Evolutionary conservation across 2,113 vertebrate species (phyloP), one percentile per base, ranked within the genome.

Genomic region (Sakesphorus luctuosus): DNA sequence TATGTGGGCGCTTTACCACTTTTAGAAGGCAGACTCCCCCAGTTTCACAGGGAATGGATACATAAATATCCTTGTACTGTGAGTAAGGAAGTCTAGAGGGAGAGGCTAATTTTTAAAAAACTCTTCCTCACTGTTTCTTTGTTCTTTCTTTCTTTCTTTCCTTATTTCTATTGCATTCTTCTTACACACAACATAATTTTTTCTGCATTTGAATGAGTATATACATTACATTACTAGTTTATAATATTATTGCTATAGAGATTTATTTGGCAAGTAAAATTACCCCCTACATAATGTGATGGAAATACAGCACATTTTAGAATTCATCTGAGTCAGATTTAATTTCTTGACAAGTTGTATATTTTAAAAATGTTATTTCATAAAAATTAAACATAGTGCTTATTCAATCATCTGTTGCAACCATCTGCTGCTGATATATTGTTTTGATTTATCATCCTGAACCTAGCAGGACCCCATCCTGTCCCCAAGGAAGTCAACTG

Each of bases 341-440:
- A 91, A 92, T 96, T 63, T 92, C 59, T 96, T 61, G 47, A 84
- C 72, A 95, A 84, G 46, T 55, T 77, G 43, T 91, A 55, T 2
- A 7, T 94, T 91, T 78, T 19, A 79, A 92, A 92, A 53, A 93
- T 83, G 8, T 62, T 94, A 47, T 87, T 96, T 96, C 85, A 92
- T 88, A 88, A 92, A 83, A 94, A 87, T 46, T 81, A 85, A 92
- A 47, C 6, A 5, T 38, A 86, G 77, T 65, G 49, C 38, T 93
- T 95, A 90, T 92, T 92, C 73, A 94, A 21, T 97, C 90, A 87
- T 97, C 96, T 97, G 90, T 79, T 91, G 49, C 59, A 66, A 59
- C 94, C 90, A 97, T 97, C 96, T 98, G 97, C 84, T 92, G 92
- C 92, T 91, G 85, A 91, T 89, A 63, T 11, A 62, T 53, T 92